Base-by-base conservation (phyloP, 2,888 invertebrate genomes). In the Heliconius sara region DNA sequence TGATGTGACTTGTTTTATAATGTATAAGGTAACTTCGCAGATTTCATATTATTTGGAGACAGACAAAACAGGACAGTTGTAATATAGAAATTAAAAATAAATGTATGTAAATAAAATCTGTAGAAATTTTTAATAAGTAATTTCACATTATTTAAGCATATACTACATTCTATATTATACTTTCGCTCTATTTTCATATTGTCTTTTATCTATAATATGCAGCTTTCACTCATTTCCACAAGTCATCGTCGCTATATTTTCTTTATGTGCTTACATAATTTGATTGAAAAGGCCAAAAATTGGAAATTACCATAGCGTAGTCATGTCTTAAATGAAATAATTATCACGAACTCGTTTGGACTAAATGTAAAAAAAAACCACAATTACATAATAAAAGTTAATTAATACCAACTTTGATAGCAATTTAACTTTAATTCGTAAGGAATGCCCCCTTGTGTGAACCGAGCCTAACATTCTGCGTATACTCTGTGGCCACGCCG, bases 401-500 rank as follows among this genome's bases (percentile, higher is more conserved):
- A 39, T 73, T 34, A n/a, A n/a, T 60, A 34, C n/a, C 16, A 73
- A 34, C 34, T 72, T 72, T 57, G 27, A 72, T 57, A n/a, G 22
- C n/a, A 57, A 68, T 68, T 70, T 30, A 39, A 6, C 43, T 30
- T 43, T 75, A 76, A 76, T 75, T 60, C 47, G n/a, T 22, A 34
- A 25, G 27, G 63, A 65, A 76, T 76, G 34, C 6, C 39, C 27
- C 60, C 52, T 71, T 57, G 79, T 82, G 81, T 82, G 74, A 70
- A 57, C 76, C 3, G 72, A 57, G 76, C 82, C 79, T 81, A 76
- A 82, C 76, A 76, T 82, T 81, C 82, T 68, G 73, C 79, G 82
- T 82, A 82, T 71, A 77, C 77, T 78, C 75, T 71, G 75, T 65
- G 78, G 76, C 82, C 77, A 77, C 79, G 79, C 75, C 79, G 72